Percentiles rank a stretch among this genome's conserved stretches.
phyloP scores from a whole-genome alignment of 2,797 vertebrate species.

The Crenichthys baileyi region DNA sequence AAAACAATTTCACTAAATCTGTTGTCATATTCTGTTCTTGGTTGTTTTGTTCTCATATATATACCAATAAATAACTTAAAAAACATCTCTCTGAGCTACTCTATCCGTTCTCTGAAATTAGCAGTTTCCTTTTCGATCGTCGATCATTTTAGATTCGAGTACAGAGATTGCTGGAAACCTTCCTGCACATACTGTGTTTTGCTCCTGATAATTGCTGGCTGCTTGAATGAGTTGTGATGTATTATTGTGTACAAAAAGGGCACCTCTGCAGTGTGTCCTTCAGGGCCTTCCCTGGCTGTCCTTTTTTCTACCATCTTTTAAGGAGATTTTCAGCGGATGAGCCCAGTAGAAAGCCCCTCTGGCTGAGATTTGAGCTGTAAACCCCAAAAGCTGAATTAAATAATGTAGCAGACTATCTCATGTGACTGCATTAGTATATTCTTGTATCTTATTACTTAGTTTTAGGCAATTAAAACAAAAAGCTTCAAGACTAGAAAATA shows the following conservation, averaged over 20 bases:
- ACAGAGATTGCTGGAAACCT: neutral
- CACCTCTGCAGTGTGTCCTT: conserved; percentile 1
- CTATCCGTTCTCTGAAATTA: neutral
- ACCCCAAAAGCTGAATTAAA: conserved; percentile 5
- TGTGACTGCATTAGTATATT: neutral
- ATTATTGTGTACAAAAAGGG: neutral
- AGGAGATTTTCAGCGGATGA: conserved; percentile 25
- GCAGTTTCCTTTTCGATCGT: neutral
- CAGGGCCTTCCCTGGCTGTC: conserved; percentile 31
- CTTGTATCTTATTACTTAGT: neutral
- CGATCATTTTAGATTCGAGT: neutral
- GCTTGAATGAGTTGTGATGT: conserved; percentile 22
- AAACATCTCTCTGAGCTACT: conserved; percentile 20
- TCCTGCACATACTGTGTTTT: neutral
- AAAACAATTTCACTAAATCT: conserved; percentile 27
- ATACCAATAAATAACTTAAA: conserved; percentile 67
- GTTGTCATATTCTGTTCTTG: conserved; percentile 20
- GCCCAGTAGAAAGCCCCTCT: conserved; percentile 1
- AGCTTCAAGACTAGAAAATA: neutral
- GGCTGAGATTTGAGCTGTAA: neutral
- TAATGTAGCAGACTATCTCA: neutral
- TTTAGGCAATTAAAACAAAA: neutral
- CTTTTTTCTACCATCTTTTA: conserved; percentile 29
- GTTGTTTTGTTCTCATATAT: conserved; percentile 47
- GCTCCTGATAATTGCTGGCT: neutral